Base-by-base conservation (phyloP, 2,888 invertebrate genomes). In the Cephus pygmeus region DNA sequence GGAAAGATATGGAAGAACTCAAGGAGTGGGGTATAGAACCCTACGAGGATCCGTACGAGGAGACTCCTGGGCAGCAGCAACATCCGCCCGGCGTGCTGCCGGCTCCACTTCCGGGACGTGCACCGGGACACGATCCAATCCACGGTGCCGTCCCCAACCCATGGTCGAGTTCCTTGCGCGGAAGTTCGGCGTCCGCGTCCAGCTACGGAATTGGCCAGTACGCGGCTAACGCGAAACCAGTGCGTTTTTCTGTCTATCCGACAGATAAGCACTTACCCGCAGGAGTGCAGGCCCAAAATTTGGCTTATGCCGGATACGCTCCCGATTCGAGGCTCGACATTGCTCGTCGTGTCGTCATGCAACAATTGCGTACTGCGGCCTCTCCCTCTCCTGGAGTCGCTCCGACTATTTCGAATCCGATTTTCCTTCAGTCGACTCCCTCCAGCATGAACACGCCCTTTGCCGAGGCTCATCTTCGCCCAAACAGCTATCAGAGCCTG, bases 21-120 rank as follows among this genome's bases (percentile, higher is more conserved):
- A 89, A 87, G 68, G 91, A 91, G 82, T 91, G 91, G 91, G 91
- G 90, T 11, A 90, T 90, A 69, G 90, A 90, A 73, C 87, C 90
- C 0, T 85, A 87, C 79, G 87, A 89, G 1, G 88, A 89, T 11
- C 80, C 85, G 0, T 88, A 87, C 73, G 88, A 87, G 0, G 86
- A 87, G 75, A 40, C 40, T 40, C 75, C 78, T 4, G 23, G 73
- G 80, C 36, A 81, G 76, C 33, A 76, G 23, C 75, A 76, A 0
- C 34, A 33, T 30, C 36, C 36, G 11, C 73, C 75, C 34, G 77
- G 77, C 2, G 77, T 77, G 33, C 73, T 77, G 35, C 77, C 77
- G 31, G 77, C 75, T 34, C 56, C 84, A 82, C 31, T 79, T 81
- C 36, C 31, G 80, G 0, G 81, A 33, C 76, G 73, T 76, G 82